Evolutionary conservation across 2,797 vertebrate species (phyloP), one percentile per base, ranked within the genome.

Genomic region (Cynopterus sphinx): DNA sequence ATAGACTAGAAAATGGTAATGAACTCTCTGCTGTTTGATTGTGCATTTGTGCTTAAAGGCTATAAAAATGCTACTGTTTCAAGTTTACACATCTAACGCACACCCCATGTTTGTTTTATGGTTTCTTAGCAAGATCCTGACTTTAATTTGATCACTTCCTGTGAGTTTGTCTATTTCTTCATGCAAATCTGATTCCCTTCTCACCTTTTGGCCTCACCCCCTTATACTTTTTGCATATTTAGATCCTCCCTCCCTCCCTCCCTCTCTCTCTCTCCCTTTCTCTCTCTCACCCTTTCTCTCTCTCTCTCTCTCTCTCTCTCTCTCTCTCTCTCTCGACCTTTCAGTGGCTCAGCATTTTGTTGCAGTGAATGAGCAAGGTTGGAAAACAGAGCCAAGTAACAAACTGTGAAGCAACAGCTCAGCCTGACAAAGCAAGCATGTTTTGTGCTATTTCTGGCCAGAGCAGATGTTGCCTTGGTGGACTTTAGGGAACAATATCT

Each of bases 391-490:
- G n/a, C 88, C 90, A 90, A 87, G n/a, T 46, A 36, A 46, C 83
- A 51, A 39, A 36, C 75, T 26, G 24, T 0, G 26, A 82, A 90
- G 53, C 46, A 55, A 43, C 39, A 74, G 57, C 77, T 86, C 41
- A 67, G 63, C 68, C 82, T 86, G 5, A 5, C 43, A 39, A 15
- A 81, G 63, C 9, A 26, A 79, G 53, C 2, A 8, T 8, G 26
- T 70, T 87, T 43, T 79, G 71, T 31, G 65, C 77, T 92, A 8
- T 96, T 93, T 93, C 77, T 90, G 41, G 46, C 51, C 68, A 75
- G 73, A 92, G 36, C 81, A 96, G 73, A 88, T 90, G 81, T 71
- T 78, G 74, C 68, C 95, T 92, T 81, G 46, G 26, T 55, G 78
- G 59, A 79, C 77, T 67, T 26, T 63, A 28, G 61, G 13, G 46